Percentiles rank a stretch among this genome's conserved stretches.
Evolutionary conservation across 2,797 vertebrate species (phyloP).

Genomic region (Psittacula echo): DNA sequence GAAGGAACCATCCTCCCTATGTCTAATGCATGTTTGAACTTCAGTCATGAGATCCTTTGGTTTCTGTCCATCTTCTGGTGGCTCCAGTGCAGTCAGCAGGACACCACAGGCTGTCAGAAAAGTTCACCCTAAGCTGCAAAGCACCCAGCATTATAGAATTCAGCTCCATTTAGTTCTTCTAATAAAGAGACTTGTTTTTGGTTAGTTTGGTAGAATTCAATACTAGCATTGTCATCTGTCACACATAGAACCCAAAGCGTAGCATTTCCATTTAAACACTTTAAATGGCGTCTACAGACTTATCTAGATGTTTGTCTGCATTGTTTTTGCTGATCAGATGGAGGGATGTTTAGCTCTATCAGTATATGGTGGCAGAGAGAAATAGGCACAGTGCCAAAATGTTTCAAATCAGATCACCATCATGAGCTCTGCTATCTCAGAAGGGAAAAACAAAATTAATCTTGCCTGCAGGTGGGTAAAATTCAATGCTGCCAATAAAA

Average conservation of each 20-base stretch:
- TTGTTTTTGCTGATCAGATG: background rate
- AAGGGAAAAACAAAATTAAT: constrained; percentile 23
- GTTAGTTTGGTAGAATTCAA: constrained; percentile 24
- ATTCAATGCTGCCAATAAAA: constrained; percentile 60
- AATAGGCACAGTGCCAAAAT: constrained; percentile 27
- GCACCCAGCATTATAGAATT: background rate
- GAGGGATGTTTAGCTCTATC: background rate
- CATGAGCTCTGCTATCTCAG: constrained; percentile 4
- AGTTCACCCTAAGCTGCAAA: background rate
- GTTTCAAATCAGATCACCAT: constrained; percentile 50
- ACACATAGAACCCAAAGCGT: background rate
- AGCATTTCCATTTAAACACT: background rate
- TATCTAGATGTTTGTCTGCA: background rate
- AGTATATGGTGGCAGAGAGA: background rate
- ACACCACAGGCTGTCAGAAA: background rate
- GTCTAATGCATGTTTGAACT: background rate
- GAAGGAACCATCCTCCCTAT: background rate
- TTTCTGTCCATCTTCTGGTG: background rate
- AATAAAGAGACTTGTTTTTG: background rate
- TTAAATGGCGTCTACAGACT: background rate
- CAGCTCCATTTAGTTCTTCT: background rate
- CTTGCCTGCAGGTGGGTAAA: constrained; percentile 61
- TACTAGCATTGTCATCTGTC: background rate
- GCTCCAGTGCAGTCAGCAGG: background rate
- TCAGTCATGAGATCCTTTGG: background rate